Evolutionary conservation across 2,888 invertebrate genomes (phyloP), one percentile per base, ranked within the genome.

Genomic region (Trisateles emortualis): DNA sequence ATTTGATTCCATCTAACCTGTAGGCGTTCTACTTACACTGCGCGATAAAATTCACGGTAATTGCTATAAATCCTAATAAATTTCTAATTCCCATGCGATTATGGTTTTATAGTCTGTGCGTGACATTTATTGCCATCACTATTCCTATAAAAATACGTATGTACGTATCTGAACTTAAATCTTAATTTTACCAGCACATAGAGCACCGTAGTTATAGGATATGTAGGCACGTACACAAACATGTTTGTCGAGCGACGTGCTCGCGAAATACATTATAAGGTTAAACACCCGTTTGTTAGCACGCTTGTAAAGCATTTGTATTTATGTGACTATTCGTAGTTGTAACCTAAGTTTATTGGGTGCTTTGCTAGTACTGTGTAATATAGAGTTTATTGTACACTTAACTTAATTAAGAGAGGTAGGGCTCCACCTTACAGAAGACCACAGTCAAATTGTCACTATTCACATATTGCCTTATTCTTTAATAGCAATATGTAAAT

Each of bases 201-300:
- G 16, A 26, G 17, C 9, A 16, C 5, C 1, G 9, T 39, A 5
- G 22, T 22, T n/a, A 39, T 11, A 22, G 22, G 6, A 5, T 1
- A 2, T 13, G 13, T 19, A 29, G 30, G 22, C 49, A 46, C 51
- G 41, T 46, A 10, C 39, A 14, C 47, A 57, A 60, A 66, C 69
- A 61, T 52, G 39, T 36, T 41, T 43, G 26, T 1, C 6, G 16
- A 1, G 45, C 14, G 42, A 84, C 82, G 84, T 85, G 84, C 77
- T 70, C 77, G 79, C 75, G 75, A 80, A 83, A 79, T 75, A 55
- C 83, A 81, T 87, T 82, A 83, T 76, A 72, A 81, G 90, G 87
- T 87, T 84, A 84, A 81, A 69, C 75, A 88, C 86, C 87, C 74
- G 79, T 81, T 80, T 82, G 78, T 83, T 79, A 76, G 76, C 76